Evolutionary conservation across 2,888 invertebrate genomes (phyloP).

Genomic region (Ophion ellenae): DNA sequence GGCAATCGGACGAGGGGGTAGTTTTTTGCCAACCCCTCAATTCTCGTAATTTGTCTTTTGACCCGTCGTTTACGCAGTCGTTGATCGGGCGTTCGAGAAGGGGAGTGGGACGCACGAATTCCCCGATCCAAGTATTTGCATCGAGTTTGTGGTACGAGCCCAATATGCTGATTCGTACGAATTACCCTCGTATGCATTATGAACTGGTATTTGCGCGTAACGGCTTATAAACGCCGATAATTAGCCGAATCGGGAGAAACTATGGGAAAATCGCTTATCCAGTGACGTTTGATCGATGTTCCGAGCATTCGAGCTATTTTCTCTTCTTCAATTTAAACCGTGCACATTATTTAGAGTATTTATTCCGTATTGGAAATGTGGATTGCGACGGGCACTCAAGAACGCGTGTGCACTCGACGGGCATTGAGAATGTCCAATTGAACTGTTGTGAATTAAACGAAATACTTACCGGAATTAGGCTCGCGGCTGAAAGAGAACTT

Average conservation of each 20-base stretch:
- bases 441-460: not conserved
- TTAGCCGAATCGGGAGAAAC: constrained; percentile 72
- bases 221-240: constrained; percentile 71
- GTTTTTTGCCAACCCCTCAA: constrained; percentile 25
- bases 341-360: not conserved
- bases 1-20: not conserved
- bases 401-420: not conserved
- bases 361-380: not conserved
- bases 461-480: not conserved
- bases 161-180: constrained; percentile 42
- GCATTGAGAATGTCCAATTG: not conserved
- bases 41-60: constrained; percentile 42
- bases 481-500: not conserved
- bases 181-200: constrained; percentile 7
- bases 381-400: not conserved
- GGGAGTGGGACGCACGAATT: not conserved
- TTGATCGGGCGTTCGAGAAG: constrained; percentile 5
- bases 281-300: not conserved
- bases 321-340: not conserved
- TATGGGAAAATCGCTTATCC: not conserved
- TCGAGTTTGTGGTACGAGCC: constrained; percentile 22
- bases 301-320: not conserved
- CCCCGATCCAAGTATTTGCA: constrained; percentile 35
- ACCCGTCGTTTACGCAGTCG: constrained; percentile 13
- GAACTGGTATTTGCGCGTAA: constrained; percentile 19